A percentile compares a stretch with the other conserved stretches of the same genome.
Evolutionary conservation across 2,888 invertebrate species (phyloP).

Genomic region (Alsophila aescularia): DNA sequence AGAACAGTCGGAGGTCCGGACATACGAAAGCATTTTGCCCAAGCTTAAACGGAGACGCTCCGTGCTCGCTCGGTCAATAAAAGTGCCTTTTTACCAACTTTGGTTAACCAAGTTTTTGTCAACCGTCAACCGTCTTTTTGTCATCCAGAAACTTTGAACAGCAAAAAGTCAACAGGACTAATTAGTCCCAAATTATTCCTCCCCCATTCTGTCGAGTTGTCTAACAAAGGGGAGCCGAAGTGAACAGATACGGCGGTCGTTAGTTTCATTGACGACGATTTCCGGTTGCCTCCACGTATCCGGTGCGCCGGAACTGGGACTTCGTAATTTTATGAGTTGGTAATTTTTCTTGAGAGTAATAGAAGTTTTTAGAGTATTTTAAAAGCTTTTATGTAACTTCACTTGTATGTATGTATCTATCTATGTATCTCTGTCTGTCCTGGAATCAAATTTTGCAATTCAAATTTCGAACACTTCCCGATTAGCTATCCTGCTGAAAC

Average conservation of each 20-base stretch:
- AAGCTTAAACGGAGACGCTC: too few species aligned
- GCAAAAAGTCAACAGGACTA: constrained; percentile 22
- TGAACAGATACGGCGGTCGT: constrained; percentile 25
- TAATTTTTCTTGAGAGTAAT: too few species aligned
- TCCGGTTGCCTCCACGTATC: constrained; percentile 21
- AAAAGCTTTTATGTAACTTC: too few species aligned
- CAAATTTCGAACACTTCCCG: too few species aligned
- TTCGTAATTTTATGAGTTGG: constrained; percentile 4
- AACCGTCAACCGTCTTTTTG: neutral
- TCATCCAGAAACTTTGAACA: constrained; percentile 6
- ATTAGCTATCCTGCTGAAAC: too few species aligned
- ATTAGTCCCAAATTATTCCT: constrained; percentile 23
- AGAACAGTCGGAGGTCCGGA: too few species aligned
- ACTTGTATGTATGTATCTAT: too few species aligned
- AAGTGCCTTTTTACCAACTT: neutral
- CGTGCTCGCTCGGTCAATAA: too few species aligned
- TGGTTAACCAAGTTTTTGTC: neutral
- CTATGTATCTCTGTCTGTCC: too few species aligned
- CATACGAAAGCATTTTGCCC: too few species aligned
- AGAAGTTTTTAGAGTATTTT: too few species aligned
- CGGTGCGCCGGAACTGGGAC: constrained; percentile 13
- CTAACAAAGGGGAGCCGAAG: constrained; percentile 14
- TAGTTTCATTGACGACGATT: constrained; percentile 25
- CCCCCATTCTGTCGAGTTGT: constrained; percentile 2
- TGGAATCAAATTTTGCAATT: too few species aligned